Conservation (phyloP, 2,797 vertebrate genomes). For the Sternarchorhynchus goeldii region DNA sequence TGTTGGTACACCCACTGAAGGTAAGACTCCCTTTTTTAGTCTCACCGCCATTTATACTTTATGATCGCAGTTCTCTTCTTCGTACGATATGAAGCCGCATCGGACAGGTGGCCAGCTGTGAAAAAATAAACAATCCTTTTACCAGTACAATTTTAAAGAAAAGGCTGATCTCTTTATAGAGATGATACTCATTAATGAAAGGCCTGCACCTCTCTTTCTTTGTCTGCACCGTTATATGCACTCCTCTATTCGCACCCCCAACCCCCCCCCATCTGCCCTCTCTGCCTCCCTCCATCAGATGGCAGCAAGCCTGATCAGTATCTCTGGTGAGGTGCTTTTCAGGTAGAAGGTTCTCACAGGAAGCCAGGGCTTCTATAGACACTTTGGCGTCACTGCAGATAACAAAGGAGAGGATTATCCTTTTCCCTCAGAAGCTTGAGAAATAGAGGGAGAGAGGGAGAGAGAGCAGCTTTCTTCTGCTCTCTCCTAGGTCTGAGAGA, state of each 20-base stretch:
- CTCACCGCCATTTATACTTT: conserved; percentile 1
- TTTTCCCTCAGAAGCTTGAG: conserved; percentile 37
- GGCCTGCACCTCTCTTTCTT: not conserved
- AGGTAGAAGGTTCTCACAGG: conserved; percentile 51
- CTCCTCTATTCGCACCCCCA: no score
- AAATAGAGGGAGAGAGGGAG: conserved; percentile 31
- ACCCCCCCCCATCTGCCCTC: not conserved
- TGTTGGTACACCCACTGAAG: conserved; percentile 8
- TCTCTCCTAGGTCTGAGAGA: not conserved
- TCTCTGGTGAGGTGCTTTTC: conserved; percentile 47
- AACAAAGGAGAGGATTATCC: conserved; percentile 59
- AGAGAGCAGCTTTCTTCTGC: conserved; percentile 24
- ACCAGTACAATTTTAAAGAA: no score
- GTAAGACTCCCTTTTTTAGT: not conserved
- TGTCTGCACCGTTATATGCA: not conserved
- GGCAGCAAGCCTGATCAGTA: conserved; percentile 39
- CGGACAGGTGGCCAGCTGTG: no score
- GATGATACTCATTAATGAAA: no score
- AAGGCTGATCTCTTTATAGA: no score
- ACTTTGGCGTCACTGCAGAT: conserved; percentile 50
- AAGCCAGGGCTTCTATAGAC: conserved; percentile 52
- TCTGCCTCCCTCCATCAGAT: conserved; percentile 37
- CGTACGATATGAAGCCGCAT: no score
- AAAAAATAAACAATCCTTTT: no score
- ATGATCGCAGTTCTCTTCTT: not conserved